Conservation (phyloP, 2,888 invertebrate genomes). For the Antheraea assamensis region DNA sequence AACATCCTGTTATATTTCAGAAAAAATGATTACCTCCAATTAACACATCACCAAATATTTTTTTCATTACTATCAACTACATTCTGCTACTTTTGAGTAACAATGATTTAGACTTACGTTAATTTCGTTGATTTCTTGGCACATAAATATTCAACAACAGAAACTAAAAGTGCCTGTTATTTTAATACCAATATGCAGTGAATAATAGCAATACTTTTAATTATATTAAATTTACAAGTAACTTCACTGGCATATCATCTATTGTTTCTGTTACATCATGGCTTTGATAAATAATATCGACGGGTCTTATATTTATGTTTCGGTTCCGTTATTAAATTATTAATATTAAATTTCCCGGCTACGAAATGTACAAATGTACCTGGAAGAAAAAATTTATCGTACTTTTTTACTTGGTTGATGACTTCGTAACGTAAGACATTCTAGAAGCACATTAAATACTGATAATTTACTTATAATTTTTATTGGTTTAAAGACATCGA, state of each 20-base stretch:
- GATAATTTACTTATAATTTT: no score
- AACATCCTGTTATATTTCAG: not conserved
- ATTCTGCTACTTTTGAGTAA: not conserved
- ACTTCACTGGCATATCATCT: not conserved
- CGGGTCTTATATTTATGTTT: no score
- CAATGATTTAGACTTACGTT: not conserved
- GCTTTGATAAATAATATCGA: no score
- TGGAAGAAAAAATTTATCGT: no score
- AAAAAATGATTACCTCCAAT: slow-evolving; percentile 19
- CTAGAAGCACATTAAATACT: no score
- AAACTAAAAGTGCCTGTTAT: not conserved
- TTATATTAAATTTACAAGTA: not conserved
- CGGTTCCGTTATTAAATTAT: no score
- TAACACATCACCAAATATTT: slow-evolving; percentile 29
- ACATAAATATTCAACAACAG: not conserved
- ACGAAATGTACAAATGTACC: no score
- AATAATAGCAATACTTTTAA: not conserved
- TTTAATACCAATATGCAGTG: not conserved
- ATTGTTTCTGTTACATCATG: no score
- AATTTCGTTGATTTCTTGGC: not conserved
- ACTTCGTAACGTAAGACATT: no score
- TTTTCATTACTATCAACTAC: not conserved
- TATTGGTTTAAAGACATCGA: no score
- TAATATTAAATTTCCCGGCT: no score
- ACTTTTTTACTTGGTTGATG: no score